Evolutionary conservation across 2,113 vertebrate species (phyloP).

Genomic region (Aptenodytes patagonicus): DNA sequence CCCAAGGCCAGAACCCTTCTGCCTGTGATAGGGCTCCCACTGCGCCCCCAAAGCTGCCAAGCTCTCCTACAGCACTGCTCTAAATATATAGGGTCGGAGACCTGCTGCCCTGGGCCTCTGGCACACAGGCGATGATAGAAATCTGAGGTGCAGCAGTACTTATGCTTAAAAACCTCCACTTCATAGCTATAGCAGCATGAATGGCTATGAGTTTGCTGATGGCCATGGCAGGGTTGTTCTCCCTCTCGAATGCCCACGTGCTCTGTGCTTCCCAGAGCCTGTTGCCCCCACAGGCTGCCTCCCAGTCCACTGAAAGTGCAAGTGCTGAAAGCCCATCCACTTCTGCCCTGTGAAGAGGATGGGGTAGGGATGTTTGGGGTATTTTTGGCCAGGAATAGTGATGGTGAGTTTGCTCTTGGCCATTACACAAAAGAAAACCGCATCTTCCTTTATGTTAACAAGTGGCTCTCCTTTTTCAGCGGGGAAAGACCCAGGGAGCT

Average conservation of each 20-base stretch:
- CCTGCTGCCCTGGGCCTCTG: not conserved
- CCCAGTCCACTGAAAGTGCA: not conserved
- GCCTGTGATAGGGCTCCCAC: not conserved
- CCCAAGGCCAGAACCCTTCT: not conserved
- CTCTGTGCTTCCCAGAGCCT: not conserved
- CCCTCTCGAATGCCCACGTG: not conserved
- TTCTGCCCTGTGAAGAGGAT: not conserved
- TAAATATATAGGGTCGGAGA: not conserved
- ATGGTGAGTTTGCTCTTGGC: not conserved
- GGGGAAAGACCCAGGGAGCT: not conserved
- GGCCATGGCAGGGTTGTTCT: not conserved
- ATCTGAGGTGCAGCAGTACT: not conserved
- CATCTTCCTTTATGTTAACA: not conserved
- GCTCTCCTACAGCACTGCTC: not conserved
- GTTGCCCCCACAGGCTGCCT: not conserved
- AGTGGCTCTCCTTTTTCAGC: not conserved
- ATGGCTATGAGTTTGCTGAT: not conserved
- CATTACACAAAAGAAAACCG: not conserved
- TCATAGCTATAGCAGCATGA: not conserved
- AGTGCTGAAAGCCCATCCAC: not conserved
- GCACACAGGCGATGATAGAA: not conserved
- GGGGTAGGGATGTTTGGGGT: not conserved
- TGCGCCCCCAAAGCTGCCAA: not conserved
- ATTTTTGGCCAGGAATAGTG: not conserved
- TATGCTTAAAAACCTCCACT: not conserved